Evolutionary conservation across 2,113 vertebrate species (phyloP), one percentile per base, ranked within the genome.

Genomic region (Egretta garzetta): DNA sequence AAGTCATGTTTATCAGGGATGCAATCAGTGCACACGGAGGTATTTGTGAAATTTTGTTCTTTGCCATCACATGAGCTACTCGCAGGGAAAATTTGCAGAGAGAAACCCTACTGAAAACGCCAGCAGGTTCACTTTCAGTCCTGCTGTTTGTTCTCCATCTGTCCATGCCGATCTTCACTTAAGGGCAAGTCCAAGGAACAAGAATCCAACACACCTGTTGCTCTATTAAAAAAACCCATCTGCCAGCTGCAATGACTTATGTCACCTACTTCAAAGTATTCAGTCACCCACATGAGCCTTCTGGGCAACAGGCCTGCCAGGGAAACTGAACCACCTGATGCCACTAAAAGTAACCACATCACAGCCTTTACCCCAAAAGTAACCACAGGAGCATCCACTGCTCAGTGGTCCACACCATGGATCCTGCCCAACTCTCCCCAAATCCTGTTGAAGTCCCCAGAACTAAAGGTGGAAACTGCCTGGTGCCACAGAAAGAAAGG

Each of bases 191-290:
- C 53, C 90, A 58, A 88, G 79, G 41, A 96, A 92, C 58, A 80
- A 9, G 2, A 73, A 92, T 88, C 45, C 92, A 71, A 53, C 27
- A 87, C 62, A 83, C 79, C 71, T 90, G 90, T 30, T 88, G 77
- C 90, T 93, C 71, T 84, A 68, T 83, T 73, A 74, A 82, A 92
- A 92, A 96, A 60, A 9, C 5, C 37, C 84, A 85, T 76, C 84
- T 94, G 84, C 41, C 88, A 92, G 49, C 58, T 66, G 45, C 64
- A 90, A 39, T 67, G 67, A 88, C 45, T 88, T 50, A 7, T 10
- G 35, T 14, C 32, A 62, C 6, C 72, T 73, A 12, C 30, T 70
- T 41, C 63, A 80, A 86, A 88, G 41, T 37, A 3, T 49, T 74
- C 14, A 83, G 80, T 76, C 63, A 88, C 58, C 75, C 41, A 8